phyloP scores from a whole-genome alignment of 2,888 invertebrate genomes.

The Caprella mutica region DNA sequence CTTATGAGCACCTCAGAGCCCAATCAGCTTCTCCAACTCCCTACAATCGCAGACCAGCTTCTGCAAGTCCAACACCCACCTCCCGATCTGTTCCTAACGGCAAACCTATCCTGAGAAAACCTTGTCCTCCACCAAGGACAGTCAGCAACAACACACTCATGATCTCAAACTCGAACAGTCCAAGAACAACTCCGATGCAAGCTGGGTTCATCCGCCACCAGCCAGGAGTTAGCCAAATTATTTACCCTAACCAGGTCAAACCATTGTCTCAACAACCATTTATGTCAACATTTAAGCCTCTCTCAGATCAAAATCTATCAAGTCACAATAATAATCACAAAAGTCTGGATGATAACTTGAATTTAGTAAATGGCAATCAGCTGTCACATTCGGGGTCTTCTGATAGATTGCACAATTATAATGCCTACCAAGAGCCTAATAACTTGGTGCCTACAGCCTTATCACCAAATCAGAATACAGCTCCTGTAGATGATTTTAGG shows the following conservation, averaged over 20 bases:
- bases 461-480: constrained; percentile 4
- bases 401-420: constrained; percentile 21
- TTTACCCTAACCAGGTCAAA: constrained; percentile 9
- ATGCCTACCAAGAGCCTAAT: constrained; percentile 29
- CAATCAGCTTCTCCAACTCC: constrained; percentile 33
- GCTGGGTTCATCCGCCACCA: constrained; percentile 31
- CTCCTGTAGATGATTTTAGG: not conserved
- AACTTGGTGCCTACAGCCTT: constrained; percentile 12
- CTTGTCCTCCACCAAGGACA: constrained; percentile 28
- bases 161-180: constrained; percentile 7
- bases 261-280: constrained; percentile 15
- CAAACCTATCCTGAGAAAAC: constrained; percentile 38
- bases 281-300: constrained; percentile 26
- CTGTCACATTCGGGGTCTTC: constrained; percentile 35
- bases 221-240: constrained; percentile 28
- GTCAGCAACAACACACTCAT: constrained; percentile 14
- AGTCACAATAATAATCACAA: constrained; percentile 4
- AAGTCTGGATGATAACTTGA: constrained; percentile 17
- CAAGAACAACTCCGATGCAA: constrained; percentile 2
- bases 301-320: not conserved
- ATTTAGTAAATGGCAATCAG: constrained; percentile 36
- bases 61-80: constrained; percentile 34
- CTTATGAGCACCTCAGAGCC: constrained; percentile 49
- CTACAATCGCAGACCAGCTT: constrained; percentile 22
- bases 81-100: constrained; percentile 33